A percentile compares a stretch with the other conserved stretches of the same genome.
These are phyloP conservation scores for Trichogramma pretiosum DNA, from an alignment of 1,140 invertebrate species.

Conservation along the genomic window DNA sequence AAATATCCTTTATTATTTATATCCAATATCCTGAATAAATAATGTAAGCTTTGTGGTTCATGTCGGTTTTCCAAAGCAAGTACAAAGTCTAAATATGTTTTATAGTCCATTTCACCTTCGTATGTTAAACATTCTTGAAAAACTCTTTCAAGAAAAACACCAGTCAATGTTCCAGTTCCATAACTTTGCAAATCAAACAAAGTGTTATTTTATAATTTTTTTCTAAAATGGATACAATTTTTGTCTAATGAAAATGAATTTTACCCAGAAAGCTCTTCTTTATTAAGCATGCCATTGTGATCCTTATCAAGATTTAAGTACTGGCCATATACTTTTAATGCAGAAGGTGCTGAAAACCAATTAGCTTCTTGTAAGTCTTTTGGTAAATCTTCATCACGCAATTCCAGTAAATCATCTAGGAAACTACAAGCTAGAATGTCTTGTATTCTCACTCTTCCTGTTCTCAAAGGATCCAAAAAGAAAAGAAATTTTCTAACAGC, in stretches of 20 bases:
- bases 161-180: conserved; percentile 84
- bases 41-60: conserved; percentile 84
- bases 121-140: conserved; percentile 95
- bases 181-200: too few species aligned
- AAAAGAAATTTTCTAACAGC: conserved; percentile 93
- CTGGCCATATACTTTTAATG: conserved; percentile 82
- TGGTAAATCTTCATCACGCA: conserved; percentile 77
- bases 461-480: conserved; percentile 83
- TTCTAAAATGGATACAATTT: too few species aligned
- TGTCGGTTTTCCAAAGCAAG: conserved; percentile 86
- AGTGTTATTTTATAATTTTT: too few species aligned
- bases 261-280: conserved; percentile 75
- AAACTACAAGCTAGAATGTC: conserved; percentile 88
- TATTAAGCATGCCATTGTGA: conserved; percentile 91
- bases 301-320: conserved; percentile 90
- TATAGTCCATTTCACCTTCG: conserved; percentile 96
- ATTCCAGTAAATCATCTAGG: conserved; percentile 78
- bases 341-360: conserved; percentile 90
- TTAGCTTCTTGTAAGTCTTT: conserved; percentile 79
- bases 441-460: conserved; percentile 79
- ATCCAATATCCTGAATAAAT: conserved; percentile 87
- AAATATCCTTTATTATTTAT: conserved; percentile 81
- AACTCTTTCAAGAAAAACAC: conserved; percentile 83
- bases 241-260: not conserved
- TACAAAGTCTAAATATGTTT: conserved; percentile 92